Conservation (phyloP, 2,888 invertebrate species). For the Ennomos fuscantarius region DNA sequence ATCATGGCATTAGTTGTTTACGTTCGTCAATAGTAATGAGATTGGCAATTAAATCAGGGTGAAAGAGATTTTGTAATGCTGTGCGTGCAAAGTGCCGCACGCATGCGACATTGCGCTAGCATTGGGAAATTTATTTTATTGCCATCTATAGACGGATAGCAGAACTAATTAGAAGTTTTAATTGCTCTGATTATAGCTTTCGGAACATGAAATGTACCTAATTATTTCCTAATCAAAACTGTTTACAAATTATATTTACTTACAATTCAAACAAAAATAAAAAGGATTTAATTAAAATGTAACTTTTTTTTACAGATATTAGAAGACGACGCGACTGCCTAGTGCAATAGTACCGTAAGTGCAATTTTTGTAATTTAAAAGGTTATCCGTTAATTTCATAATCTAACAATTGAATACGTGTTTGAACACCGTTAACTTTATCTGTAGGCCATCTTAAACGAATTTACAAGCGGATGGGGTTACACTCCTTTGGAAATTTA, state of each 20-base stretch:
- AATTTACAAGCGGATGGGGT: conserved; percentile 55
- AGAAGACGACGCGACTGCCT: not conserved
- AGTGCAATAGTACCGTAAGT: conserved; percentile 46
- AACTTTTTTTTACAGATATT: conserved; percentile 33
- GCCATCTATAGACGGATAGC: conserved; percentile 59
- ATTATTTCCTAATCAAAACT: too few species aligned
- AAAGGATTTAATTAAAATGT: conserved; percentile 16
- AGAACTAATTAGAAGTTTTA: conserved; percentile 29
- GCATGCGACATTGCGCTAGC: conserved; percentile 44
- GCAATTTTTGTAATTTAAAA: conserved; percentile 24
- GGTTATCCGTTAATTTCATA: conserved; percentile 38
- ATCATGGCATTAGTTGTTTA: conserved; percentile 56
- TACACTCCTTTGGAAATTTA: conserved; percentile 46
- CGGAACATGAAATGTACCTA: too few species aligned
- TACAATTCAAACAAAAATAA: too few species aligned
- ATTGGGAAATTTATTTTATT: conserved; percentile 44
- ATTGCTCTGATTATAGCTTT: not conserved
- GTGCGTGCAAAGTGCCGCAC: conserved; percentile 34
- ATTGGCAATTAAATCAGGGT: conserved; percentile 47
- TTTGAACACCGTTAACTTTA: conserved; percentile 52
- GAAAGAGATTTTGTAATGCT: conserved; percentile 45
- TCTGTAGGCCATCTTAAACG: conserved; percentile 64
- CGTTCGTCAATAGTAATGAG: conserved; percentile 58
- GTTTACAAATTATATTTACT: too few species aligned
- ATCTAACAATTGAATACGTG: conserved; percentile 42